Conservation (phyloP, 2,888 invertebrate genomes). For the Dynastes grantii region DNA sequence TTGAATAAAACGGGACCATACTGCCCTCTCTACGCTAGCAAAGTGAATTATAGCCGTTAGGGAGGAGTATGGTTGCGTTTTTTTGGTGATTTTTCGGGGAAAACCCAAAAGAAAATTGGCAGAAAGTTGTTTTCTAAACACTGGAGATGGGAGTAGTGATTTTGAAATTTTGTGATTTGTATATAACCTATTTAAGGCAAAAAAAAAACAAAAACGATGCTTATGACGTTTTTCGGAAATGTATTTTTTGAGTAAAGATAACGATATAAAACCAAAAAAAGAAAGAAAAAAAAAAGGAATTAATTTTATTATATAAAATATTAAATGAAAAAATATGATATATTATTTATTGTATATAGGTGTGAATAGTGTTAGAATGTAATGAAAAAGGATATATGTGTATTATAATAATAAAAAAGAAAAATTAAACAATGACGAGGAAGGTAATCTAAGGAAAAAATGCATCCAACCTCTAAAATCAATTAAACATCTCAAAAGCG, state of each 20-base stretch:
- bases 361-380: conserved; percentile 15
- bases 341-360: conserved; percentile 41
- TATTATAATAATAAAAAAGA: conserved; percentile 1
- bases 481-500: background rate
- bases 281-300: background rate
- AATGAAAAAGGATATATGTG: conserved; percentile 9
- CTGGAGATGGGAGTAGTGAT: background rate
- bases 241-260: conserved; percentile 39
- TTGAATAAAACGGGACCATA: background rate
- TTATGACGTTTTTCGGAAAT: conserved; percentile 44
- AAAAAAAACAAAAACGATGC: conserved; percentile 25
- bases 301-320: conserved; percentile 22
- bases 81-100: background rate
- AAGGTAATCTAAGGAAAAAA: background rate
- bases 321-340: background rate
- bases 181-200: conserved; percentile 38
- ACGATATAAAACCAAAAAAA: conserved; percentile 1
- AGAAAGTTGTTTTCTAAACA: conserved; percentile 12
- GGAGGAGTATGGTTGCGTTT: too few relatives aligned
- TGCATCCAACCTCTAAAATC: background rate
- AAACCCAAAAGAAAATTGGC: conserved; percentile 13
- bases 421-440: background rate
- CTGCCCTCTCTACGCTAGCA: too few relatives aligned
- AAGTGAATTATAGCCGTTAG: too few relatives aligned
- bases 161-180: conserved; percentile 34